A percentile compares a stretch with the other conserved stretches of the same genome.
phyloP scores from a whole-genome alignment of 1,140 invertebrate species.

The Cydia strobilella region DNA sequence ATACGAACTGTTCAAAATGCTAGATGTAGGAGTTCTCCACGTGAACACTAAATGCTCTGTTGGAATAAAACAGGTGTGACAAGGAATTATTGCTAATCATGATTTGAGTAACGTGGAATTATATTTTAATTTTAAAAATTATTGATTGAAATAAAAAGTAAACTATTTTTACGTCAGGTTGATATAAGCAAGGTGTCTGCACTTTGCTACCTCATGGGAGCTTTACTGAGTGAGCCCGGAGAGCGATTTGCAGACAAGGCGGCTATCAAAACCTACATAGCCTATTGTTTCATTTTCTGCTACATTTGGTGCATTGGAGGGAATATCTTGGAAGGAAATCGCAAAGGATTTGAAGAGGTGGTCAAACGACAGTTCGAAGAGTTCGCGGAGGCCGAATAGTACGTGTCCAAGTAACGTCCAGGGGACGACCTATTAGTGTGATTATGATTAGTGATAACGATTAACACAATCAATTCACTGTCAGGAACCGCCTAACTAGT shows the following conservation, averaged over 20 bases:
- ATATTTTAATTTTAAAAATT: too few relatives aligned
- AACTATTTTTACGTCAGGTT: slow-evolving; percentile 80
- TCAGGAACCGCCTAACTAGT: too few relatives aligned
- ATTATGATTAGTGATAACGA: neutral
- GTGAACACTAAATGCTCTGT: slow-evolving; percentile 66
- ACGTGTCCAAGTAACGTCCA: slow-evolving; percentile 39
- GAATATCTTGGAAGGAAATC: slow-evolving; percentile 86
- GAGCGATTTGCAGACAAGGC: slow-evolving; percentile 80
- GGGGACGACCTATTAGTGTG: neutral
- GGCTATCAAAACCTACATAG: slow-evolving; percentile 83
- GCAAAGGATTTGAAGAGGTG: slow-evolving; percentile 85
- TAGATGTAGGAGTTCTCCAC: slow-evolving; percentile 80
- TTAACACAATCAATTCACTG: neutral
- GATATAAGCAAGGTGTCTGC: slow-evolving; percentile 89
- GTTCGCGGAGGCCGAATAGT: slow-evolving; percentile 82
- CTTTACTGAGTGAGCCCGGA: slow-evolving; percentile 81
- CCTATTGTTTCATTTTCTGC: slow-evolving; percentile 87
- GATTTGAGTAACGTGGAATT: too few relatives aligned
- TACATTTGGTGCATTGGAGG: slow-evolving; percentile 92
- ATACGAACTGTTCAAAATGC: slow-evolving; percentile 81
- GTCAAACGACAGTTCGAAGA: slow-evolving; percentile 86
- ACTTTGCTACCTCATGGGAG: slow-evolving; percentile 87
- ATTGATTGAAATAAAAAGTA: slow-evolving; percentile 2
- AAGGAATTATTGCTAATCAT: neutral
- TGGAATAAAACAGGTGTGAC: slow-evolving; percentile 67